Evolutionary conservation across 1,140 invertebrate genomes (phyloP).

Genomic region (Zaprionus vittiger): DNA sequence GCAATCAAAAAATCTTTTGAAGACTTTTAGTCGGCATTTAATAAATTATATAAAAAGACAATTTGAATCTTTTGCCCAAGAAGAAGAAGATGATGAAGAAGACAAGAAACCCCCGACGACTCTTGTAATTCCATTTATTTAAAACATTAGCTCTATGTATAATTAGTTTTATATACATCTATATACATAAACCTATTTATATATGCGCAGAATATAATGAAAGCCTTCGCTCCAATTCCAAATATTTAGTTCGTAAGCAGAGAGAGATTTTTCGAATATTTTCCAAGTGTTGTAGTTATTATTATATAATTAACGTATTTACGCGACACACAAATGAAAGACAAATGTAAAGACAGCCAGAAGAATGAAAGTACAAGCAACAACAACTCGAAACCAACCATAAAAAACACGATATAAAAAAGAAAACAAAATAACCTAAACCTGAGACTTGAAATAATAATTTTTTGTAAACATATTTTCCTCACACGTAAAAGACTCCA

Average conservation of each 20-base stretch:
- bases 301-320: slow-evolving; percentile 23
- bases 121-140: slow-evolving; percentile 64
- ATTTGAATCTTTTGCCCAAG: slow-evolving; percentile 46
- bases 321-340: slow-evolving; percentile 40
- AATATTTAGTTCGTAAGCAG: slow-evolving; percentile 74
- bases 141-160: slow-evolving; percentile 53
- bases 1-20: slow-evolving; percentile 63
- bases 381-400: slow-evolving; percentile 56
- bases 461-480: slow-evolving; percentile 63
- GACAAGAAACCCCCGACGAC: slow-evolving; percentile 20
- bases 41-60: slow-evolving; percentile 23
- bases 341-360: slow-evolving; percentile 50
- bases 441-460: slow-evolving; percentile 65
- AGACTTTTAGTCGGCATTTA: slow-evolving; percentile 66
- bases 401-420: slow-evolving; percentile 55
- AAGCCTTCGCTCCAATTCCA: slow-evolving; percentile 80
- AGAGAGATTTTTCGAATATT: slow-evolving; percentile 52
- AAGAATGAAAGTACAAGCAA: slow-evolving; percentile 65
- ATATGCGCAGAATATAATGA: slow-evolving; percentile 40
- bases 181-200: slow-evolving; percentile 35
- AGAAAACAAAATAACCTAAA: slow-evolving; percentile 25
- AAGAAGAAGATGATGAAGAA: neutral
- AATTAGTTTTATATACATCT: slow-evolving; percentile 54
- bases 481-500: slow-evolving; percentile 62
- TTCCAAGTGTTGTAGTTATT: slow-evolving; percentile 59